Conservation (phyloP, 1,140 invertebrate species). For the Drosophila melanica region DNA sequence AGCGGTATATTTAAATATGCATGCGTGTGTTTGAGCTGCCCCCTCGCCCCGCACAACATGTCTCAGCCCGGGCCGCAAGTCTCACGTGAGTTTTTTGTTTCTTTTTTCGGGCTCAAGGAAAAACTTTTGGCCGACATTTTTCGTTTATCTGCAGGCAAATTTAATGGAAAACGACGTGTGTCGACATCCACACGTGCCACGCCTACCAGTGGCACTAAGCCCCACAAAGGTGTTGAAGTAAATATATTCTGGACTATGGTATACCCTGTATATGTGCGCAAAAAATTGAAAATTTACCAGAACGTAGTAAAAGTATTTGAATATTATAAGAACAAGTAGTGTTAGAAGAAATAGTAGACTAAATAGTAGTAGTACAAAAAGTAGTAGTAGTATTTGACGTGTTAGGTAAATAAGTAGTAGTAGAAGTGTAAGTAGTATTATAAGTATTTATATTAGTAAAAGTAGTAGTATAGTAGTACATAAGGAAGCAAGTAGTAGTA, state of each 20-base stretch:
- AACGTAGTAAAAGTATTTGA: neutral
- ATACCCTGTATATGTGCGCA: constrained; percentile 3
- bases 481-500: no score
- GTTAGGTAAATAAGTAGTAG: no score
- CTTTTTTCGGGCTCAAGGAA: constrained; percentile 18
- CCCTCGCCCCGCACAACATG: constrained; percentile 4
- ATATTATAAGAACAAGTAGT: neutral
- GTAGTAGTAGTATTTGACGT: neutral
- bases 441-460: neutral
- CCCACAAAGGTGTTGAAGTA: neutral
- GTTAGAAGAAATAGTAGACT: neutral
- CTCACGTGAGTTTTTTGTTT: constrained; percentile 48
- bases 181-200: constrained; percentile 35
- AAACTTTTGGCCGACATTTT: constrained; percentile 71
- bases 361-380: neutral
- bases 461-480: neutral
- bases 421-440: neutral
- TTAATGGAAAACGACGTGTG: constrained; percentile 75
- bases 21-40: constrained; percentile 4
- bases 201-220: constrained; percentile 26
- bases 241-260: neutral
- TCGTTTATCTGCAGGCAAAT: constrained; percentile 69
- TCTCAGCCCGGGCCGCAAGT: constrained; percentile 33
- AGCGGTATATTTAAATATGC: constrained; percentile 35
- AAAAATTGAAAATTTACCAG: neutral